These are phyloP conservation scores for Trachymyrmex cornetzi DNA, from an alignment of 1,140 invertebrate species.

Conservation along the genomic window DNA sequence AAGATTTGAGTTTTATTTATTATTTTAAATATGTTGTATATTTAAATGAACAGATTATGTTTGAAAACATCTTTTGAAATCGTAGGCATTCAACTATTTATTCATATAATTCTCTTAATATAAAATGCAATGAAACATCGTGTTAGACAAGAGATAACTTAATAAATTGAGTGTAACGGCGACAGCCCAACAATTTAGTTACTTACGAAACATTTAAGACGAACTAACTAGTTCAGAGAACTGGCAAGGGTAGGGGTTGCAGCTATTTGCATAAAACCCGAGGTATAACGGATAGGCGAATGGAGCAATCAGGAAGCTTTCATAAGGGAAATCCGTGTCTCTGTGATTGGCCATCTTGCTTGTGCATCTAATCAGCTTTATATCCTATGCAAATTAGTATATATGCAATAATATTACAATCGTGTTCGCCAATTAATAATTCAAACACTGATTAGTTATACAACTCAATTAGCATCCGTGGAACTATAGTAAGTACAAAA, in stretches of 20 bases:
- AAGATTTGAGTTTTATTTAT: neutral
- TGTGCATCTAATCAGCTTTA: conserved; percentile 24
- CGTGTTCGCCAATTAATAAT: conserved; percentile 19
- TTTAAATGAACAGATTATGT: neutral
- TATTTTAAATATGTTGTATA: neutral
- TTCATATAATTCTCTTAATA: conserved; percentile 9
- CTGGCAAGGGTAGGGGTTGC: conserved; percentile 16
- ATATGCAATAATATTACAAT: conserved; percentile 17
- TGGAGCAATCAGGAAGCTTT: conserved; percentile 60
- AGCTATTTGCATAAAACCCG: conserved; percentile 63
- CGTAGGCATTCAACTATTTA: neutral
- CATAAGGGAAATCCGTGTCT: conserved; percentile 55
- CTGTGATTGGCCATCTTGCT: conserved; percentile 40
- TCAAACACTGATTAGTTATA: conserved; percentile 7
- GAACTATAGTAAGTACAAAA: neutral
- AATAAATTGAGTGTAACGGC: conserved; percentile 52
- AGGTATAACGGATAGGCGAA: conserved; percentile 58
- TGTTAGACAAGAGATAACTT: conserved; percentile 44
- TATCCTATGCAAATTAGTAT: conserved; percentile 52
- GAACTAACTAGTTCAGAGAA: conserved; percentile 44
- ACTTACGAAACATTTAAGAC: conserved; percentile 61
- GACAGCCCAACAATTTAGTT: conserved; percentile 43
- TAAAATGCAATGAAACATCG: conserved; percentile 1
- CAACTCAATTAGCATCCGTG: neutral
- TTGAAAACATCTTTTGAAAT: neutral